Base-by-base conservation (phyloP, 2,113 vertebrate species). In the Xenus cinereus region DNA sequence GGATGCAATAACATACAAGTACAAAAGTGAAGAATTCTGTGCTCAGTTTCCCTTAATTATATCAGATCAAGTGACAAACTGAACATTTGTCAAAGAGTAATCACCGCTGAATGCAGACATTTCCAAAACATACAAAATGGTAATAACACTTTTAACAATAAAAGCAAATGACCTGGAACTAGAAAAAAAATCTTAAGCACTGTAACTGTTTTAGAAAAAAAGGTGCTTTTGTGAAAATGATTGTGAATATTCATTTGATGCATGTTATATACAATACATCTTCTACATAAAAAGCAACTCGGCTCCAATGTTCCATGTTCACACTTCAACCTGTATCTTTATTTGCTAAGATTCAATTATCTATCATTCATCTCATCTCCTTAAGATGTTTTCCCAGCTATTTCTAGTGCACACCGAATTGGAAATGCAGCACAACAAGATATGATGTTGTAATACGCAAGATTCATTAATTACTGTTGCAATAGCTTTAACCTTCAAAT, bases 201-300 rank as follows among this genome's bases (percentile, higher is more conserved):
- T 96, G 85, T 72, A 94, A 88, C 78, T 94, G 68, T 60, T 97
- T 93, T 91, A 95, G 92, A 71, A 96, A 95, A 96, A 96, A 97
- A 97, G 96, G 91, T 98, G 78, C 66, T 85, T 95, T 89, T 82
- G 92, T 95, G 95, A 97, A 97, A 96, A 84, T 71, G 79, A 96
- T 64, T 96, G 90, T 87, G 95, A 97, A 94, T 95, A 95, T 84
- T 94, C 80, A 88, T 89, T 82, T 95, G 88, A 96, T 95, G 95
- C 72, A 76, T 84, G 85, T 93, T 97, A 97, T 97, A 86, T 97
- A 98, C 96, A 98, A 97, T 98, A 97, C 71, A 45, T 78, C 64
- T 69, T 93, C 90, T 95, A 91, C 85, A 78, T 96, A 96, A 97
- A 97, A 97, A 90, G 93, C 92, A 96, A 97, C 77, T 95, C 37